A percentile compares a stretch with the other conserved stretches of the same genome.
Evolutionary conservation across 2,888 invertebrate genomes (phyloP).

Genomic region (Apodemia zela): DNA sequence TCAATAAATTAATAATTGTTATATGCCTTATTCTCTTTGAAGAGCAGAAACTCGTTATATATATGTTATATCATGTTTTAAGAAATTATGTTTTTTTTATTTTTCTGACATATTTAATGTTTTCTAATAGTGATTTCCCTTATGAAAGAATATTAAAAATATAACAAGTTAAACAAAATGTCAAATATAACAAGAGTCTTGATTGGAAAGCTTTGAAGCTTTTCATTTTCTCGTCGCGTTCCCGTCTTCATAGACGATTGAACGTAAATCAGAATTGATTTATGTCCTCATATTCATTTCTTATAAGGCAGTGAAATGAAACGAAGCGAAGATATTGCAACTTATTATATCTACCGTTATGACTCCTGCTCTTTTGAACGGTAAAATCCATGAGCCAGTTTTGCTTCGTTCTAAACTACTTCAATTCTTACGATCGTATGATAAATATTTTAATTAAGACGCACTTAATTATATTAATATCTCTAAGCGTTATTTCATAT

Average conservation of each 20-base stretch:
- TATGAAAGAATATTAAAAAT: no score
- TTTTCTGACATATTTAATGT: no score
- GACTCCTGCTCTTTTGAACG: conserved; percentile 45
- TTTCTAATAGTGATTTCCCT: no score
- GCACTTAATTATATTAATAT: neutral
- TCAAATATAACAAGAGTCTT: neutral
- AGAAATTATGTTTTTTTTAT: no score
- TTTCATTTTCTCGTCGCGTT: neutral
- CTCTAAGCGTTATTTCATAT: neutral
- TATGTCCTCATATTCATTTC: conserved; percentile 16
- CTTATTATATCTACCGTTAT: conserved; percentile 45
- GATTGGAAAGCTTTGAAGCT: conserved; percentile 12
- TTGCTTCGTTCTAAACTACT: neutral
- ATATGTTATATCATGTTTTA: no score
- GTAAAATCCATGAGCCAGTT: conserved; percentile 40
- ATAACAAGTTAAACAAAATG: neutral
- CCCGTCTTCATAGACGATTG: neutral
- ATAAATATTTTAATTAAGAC: neutral
- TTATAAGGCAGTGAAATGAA: conserved; percentile 22
- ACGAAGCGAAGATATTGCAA: conserved; percentile 31
- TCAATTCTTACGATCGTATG: neutral
- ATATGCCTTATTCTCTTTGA: no score
- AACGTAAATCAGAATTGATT: conserved; percentile 3
- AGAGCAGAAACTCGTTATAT: no score
- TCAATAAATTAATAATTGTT: no score